A percentile compares a stretch with the other conserved stretches of the same genome.
Evolutionary conservation across 2,888 invertebrate genomes (phyloP).

Genomic region (Orgyia antiqua): DNA sequence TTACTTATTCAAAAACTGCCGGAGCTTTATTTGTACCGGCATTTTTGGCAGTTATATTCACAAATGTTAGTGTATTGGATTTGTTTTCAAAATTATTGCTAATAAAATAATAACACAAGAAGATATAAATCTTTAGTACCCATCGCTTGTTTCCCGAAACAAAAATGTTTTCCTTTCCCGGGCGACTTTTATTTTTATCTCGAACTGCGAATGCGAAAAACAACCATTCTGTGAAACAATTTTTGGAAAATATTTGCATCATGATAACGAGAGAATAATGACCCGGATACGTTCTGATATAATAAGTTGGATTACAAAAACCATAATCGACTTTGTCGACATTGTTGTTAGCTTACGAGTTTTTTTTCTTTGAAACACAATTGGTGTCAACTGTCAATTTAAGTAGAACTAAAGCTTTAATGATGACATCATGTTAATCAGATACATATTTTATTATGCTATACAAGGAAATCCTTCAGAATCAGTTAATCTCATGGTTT

Average conservation of each 20-base stretch:
- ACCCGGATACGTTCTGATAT: constrained; percentile 10
- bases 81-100: too few species aligned
- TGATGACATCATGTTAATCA: too few species aligned
- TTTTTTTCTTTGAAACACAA: neutral
- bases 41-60: too few species aligned
- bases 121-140: too few species aligned
- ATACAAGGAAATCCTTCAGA: too few species aligned
- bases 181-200: constrained; percentile 22
- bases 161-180: constrained; percentile 22
- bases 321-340: constrained; percentile 1
- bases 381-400: constrained; percentile 5
- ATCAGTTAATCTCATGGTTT: too few species aligned
- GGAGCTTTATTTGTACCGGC: too few species aligned
- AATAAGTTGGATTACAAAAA: constrained; percentile 12
- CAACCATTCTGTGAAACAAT: constrained; percentile 18
- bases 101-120: too few species aligned
- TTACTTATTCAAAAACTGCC: too few species aligned
- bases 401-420: too few species aligned
- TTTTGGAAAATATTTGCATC: constrained; percentile 20
- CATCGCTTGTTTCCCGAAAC: constrained; percentile 24
- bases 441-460: too few species aligned
- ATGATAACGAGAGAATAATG: constrained; percentile 18
- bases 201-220: constrained; percentile 17
- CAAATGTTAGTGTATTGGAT: too few species aligned
- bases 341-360: neutral